phyloP scores from a whole-genome alignment of 2,888 invertebrate genomes.

The Dasysyrphus tricinctus region DNA sequence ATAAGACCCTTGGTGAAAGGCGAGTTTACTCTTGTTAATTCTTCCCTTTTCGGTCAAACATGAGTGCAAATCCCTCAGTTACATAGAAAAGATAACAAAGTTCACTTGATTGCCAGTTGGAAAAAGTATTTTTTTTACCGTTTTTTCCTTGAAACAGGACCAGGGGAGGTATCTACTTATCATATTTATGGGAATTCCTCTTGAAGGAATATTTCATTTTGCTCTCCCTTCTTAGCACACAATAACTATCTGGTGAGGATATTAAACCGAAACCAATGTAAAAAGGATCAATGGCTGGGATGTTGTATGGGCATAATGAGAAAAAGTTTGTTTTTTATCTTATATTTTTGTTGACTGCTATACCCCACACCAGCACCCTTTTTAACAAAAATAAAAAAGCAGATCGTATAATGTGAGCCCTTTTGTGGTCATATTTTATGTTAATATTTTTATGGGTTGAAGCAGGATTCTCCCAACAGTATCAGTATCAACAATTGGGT shows the following conservation, averaged over 20 bases:
- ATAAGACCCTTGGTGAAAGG: neutral
- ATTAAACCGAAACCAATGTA: slow-evolving; percentile 70
- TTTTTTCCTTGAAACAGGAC: slow-evolving; percentile 22
- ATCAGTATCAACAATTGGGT: slow-evolving; percentile 48
- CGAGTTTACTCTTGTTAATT: slow-evolving; percentile 28
- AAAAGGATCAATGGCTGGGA: slow-evolving; percentile 64
- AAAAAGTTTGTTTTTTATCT: slow-evolving; percentile 48
- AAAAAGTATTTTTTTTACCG: neutral
- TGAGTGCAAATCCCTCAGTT: slow-evolving; percentile 45
- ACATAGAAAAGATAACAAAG: slow-evolving; percentile 59
- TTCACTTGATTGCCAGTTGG: slow-evolving; percentile 58
- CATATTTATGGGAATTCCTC: slow-evolving; percentile 72
- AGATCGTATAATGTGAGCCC: slow-evolving; percentile 40
- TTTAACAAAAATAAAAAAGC: slow-evolving; percentile 8
- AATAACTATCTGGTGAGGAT: slow-evolving; percentile 62
- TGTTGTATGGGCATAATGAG: slow-evolving; percentile 64
- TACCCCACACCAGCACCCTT: neutral
- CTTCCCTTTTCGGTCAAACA: slow-evolving; percentile 30
- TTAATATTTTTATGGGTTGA: slow-evolving; percentile 24
- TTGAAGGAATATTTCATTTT: slow-evolving; percentile 39
- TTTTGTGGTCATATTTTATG: slow-evolving; percentile 62
- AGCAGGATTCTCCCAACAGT: slow-evolving; percentile 1
- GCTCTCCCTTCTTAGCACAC: slow-evolving; percentile 47
- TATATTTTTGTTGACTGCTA: slow-evolving; percentile 7
- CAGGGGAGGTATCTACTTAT: slow-evolving; percentile 62